These are phyloP conservation scores for Pterostichus niger DNA, from an alignment of 2,888 invertebrate genomes.

Conservation along the genomic window DNA sequence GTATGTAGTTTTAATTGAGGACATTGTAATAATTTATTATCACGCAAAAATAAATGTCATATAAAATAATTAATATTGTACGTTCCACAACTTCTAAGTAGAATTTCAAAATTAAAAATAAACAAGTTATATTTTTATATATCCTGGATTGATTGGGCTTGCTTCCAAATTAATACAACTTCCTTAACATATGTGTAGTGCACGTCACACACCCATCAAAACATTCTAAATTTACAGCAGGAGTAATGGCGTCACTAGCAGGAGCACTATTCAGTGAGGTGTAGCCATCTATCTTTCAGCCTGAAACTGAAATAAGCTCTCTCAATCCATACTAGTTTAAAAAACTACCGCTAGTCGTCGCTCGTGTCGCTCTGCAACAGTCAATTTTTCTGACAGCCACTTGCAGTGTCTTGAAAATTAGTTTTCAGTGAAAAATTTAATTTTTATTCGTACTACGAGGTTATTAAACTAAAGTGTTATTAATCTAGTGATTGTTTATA, in stretches of 20 bases:
- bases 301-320: neutral
- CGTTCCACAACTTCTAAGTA: no score
- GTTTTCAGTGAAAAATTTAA: conserved; percentile 1
- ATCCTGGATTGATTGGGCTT: no score
- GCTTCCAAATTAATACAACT: neutral
- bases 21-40: neutral
- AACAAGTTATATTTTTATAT: no score
- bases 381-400: conserved; percentile 16
- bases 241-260: no score
- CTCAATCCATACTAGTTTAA: neutral
- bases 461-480: neutral
- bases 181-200: neutral
- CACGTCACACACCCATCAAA: neutral
- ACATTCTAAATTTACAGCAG: neutral
- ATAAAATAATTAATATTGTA: neutral
- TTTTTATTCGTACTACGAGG: neutral
- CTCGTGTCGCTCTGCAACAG: neutral
- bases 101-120: no score
- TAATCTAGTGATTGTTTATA: conserved; percentile 22
- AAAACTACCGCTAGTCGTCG: conserved; percentile 10
- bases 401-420: conserved; percentile 9
- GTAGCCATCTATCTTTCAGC: conserved; percentile 20
- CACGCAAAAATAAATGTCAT: neutral
- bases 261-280: neutral
- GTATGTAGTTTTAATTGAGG: no score